A percentile compares a stretch with the other conserved stretches of the same genome.
phyloP scores from a whole-genome alignment of 2,113 vertebrate species.

The Solenodon paradoxus region DNA sequence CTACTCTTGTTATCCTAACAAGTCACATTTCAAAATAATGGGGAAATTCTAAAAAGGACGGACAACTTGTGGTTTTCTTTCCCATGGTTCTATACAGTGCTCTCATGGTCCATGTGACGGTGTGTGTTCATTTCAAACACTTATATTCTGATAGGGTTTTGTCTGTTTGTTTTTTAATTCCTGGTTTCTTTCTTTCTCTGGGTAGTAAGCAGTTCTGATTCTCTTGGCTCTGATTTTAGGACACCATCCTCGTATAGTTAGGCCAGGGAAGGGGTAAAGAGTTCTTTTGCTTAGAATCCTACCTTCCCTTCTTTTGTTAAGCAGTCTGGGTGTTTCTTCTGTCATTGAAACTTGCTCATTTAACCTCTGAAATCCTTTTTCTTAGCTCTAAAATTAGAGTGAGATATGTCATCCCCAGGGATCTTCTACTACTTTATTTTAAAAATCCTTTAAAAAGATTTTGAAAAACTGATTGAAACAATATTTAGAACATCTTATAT shows the following conservation, averaged over 20 bases:
- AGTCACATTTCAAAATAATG: neutral
- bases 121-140: too few relatives aligned
- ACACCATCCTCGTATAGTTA: neutral
- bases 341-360: neutral
- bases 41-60: neutral
- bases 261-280: neutral
- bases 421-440: neutral
- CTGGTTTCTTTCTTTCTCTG: neutral
- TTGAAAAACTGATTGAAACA: neutral
- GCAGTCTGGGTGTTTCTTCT: neutral
- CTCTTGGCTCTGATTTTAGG: neutral
- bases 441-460: too few relatives aligned
- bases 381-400: neutral
- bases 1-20: neutral
- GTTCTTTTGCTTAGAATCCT: neutral
- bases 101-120: too few relatives aligned
- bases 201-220: neutral
- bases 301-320: neutral
- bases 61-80: neutral
- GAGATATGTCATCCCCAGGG: neutral
- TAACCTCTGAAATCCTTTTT: neutral
- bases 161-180: too few relatives aligned
- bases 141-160: neutral
- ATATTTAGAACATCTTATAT: neutral
- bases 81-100: accelerated